Conservation (phyloP, 1,140 invertebrate species). For the Dendroctonus valens region DNA sequence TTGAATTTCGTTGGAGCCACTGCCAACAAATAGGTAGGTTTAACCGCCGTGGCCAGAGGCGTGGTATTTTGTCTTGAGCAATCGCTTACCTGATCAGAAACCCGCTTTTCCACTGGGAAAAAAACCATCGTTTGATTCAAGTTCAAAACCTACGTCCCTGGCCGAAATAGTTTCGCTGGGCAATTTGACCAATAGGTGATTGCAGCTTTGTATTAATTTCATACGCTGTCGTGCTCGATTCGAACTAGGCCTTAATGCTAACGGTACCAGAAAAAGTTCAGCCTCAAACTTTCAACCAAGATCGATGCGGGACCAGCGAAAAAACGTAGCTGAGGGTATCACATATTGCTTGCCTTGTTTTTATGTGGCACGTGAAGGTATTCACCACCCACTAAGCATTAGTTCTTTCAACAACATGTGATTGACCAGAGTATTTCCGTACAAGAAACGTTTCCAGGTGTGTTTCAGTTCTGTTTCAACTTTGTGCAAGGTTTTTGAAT, state of each 20-base stretch:
- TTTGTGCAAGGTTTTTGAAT: too few relatives aligned
- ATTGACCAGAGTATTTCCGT: too few relatives aligned
- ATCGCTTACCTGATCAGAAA: neutral
- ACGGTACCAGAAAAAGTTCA: constrained; percentile 15
- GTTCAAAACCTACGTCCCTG: constrained; percentile 5
- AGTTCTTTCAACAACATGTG: too few relatives aligned
- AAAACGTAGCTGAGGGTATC: too few relatives aligned
- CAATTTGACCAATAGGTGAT: constrained; percentile 10
- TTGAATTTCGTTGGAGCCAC: constrained; percentile 23
- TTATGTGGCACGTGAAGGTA: too few relatives aligned
- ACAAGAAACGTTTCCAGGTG: too few relatives aligned
- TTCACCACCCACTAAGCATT: too few relatives aligned
- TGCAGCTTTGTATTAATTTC: constrained; percentile 19
- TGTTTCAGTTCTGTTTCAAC: too few relatives aligned
- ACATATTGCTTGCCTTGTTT: too few relatives aligned
- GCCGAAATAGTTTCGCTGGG: neutral
- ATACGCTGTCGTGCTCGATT: constrained; percentile 11
- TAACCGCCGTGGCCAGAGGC: constrained; percentile 2
- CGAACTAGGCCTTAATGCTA: constrained; percentile 19
- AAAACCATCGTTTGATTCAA: neutral
- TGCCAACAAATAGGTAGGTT: constrained; percentile 19
- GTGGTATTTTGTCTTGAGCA: neutral
- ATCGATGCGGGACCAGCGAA: too few relatives aligned
- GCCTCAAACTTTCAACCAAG: neutral
- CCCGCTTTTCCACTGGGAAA: neutral